Conservation (phyloP, 2,113 vertebrate species). For the Speoplatyrhinus poulsoni region DNA sequence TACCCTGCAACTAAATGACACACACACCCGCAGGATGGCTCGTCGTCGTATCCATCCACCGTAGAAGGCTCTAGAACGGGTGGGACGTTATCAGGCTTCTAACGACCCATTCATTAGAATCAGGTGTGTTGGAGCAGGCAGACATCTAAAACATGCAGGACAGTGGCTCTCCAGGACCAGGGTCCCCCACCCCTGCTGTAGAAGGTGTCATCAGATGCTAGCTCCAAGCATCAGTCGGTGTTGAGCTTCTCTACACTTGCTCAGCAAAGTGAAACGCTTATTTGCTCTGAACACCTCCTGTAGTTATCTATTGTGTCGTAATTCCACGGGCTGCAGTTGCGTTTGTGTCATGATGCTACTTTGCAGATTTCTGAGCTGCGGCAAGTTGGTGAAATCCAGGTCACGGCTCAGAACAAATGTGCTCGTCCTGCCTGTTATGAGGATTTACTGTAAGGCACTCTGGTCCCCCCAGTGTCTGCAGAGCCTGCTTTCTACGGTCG, state of each 20-base stretch:
- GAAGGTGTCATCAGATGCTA: conserved; percentile 31
- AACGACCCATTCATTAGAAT: too few relatives aligned
- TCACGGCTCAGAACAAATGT: conserved; percentile 63
- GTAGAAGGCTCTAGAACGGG: conserved; percentile 3
- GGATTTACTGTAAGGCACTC: conserved; percentile 45
- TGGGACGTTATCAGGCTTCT: too few relatives aligned
- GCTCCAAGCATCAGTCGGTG: conserved; percentile 15
- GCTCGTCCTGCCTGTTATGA: conserved; percentile 39
- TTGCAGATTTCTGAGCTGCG: conserved; percentile 46
- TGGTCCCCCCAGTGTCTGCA: conserved; percentile 40
- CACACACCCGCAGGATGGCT: background rate
- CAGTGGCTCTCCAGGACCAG: too few relatives aligned
- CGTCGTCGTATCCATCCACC: background rate
- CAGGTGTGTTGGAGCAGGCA: too few relatives aligned
- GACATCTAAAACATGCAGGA: too few relatives aligned
- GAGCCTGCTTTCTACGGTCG: conserved; percentile 13
- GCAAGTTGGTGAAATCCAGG: conserved; percentile 64
- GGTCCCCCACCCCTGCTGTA: background rate
- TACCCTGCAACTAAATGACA: conserved; percentile 31
- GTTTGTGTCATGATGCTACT: background rate
- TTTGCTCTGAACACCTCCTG: background rate
- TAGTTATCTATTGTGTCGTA: background rate
- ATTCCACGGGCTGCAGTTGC: background rate
- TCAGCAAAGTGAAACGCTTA: background rate
- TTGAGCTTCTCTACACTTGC: conserved; percentile 12